A percentile compares a stretch with the other conserved stretches of the same genome.
These are phyloP conservation scores for Plutomurus gul DNA, from an alignment of 1,140 invertebrate genomes.

Conservation along the genomic window DNA sequence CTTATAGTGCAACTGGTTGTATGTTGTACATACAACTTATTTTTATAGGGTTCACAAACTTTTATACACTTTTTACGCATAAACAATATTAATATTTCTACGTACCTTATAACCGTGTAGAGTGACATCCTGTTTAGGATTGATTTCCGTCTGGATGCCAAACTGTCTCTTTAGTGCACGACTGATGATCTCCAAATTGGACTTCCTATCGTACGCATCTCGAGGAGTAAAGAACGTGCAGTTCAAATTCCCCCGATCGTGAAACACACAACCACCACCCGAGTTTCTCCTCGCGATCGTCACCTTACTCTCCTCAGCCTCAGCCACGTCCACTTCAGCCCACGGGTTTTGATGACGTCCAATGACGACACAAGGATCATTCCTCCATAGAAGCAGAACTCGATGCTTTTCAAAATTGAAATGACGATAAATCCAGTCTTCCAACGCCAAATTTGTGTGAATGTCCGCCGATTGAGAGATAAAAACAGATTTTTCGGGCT, in stretches of 20 bases:
- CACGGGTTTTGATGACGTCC: constrained; percentile 97
- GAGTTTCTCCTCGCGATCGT: constrained; percentile 83
- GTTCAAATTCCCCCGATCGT: constrained; percentile 92
- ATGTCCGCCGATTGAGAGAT: constrained; percentile 89
- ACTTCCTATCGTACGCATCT: constrained; percentile 76
- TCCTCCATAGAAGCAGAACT: constrained; percentile 86
- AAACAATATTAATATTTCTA: constrained; percentile 42
- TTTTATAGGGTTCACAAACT: no score
- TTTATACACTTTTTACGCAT: no score
- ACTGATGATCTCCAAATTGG: constrained; percentile 83
- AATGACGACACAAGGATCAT: constrained; percentile 90
- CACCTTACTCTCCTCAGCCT: constrained; percentile 66
- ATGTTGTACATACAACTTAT: no score
- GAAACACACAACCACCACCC: constrained; percentile 96
- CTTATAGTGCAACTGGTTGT: no score
- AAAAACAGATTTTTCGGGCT: constrained; percentile 76
- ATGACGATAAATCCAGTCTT: constrained; percentile 92
- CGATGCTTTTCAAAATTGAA: constrained; percentile 79
- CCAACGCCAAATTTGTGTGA: constrained; percentile 87
- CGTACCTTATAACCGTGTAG: constrained; percentile 80
- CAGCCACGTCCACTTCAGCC: constrained; percentile 79
- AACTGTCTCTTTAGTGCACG: constrained; percentile 77
- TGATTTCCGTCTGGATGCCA: constrained; percentile 73
- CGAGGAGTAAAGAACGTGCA: constrained; percentile 83
- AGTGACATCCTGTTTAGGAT: constrained; percentile 80